Percentiles rank a stretch among this genome's conserved stretches.
These are phyloP conservation scores for Dysmachus trigonus DNA, from an alignment of 2,888 invertebrate genomes.

Conservation along the genomic window DNA sequence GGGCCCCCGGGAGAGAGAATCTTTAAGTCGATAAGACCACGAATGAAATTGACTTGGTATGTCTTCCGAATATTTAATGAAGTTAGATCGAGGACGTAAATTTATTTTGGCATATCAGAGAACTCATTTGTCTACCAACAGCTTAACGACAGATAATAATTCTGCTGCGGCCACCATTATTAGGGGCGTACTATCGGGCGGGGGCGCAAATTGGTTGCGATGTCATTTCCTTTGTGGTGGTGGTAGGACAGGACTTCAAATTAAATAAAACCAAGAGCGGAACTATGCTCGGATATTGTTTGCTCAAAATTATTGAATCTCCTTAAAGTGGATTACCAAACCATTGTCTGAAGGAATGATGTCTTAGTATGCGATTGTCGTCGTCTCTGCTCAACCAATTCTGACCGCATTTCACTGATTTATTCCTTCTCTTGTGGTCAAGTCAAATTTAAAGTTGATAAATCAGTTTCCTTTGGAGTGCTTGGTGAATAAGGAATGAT, in stretches of 20 bases:
- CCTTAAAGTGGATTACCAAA: neutral
- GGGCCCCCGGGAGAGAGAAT: neutral
- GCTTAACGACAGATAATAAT: neutral
- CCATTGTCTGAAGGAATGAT: neutral
- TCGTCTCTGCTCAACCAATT: neutral
- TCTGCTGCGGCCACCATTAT: neutral
- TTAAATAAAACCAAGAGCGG: neutral
- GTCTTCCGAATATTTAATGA: slow-evolving; percentile 35
- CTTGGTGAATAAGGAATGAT: neutral
- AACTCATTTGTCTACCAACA: slow-evolving; percentile 30
- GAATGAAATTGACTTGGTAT: slow-evolving; percentile 34
- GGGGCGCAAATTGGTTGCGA: neutral
- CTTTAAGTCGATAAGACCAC: slow-evolving; percentile 26
- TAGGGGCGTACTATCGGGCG: neutral
- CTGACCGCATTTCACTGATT: neutral
- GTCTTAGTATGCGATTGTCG: neutral
- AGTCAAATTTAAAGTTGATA: neutral
- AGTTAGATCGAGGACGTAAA: slow-evolving; percentile 6
- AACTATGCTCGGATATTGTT: neutral
- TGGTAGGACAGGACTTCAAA: neutral
- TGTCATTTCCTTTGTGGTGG: neutral
- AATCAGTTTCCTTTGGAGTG: neutral
- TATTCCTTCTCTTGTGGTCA: neutral
- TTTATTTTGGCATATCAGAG: slow-evolving; percentile 26
- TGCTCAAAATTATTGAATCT: neutral